phyloP scores from a whole-genome alignment of 2,113 vertebrate species.

The Ceuthmochares aereus region DNA sequence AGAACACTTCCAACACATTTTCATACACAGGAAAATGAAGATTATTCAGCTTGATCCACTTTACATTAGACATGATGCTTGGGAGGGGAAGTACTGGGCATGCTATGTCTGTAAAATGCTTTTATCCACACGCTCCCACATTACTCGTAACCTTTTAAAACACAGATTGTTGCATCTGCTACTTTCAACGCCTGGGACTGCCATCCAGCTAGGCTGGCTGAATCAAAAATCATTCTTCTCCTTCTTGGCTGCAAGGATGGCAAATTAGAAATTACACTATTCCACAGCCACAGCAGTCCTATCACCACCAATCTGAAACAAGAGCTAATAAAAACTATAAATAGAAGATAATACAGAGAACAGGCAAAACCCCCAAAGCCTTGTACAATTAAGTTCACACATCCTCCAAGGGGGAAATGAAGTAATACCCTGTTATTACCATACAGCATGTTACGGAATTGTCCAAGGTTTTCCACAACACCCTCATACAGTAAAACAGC shows the following conservation, averaged over 20 bases:
- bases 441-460: accelerated
- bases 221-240: not conserved
- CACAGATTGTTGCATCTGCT: not conserved
- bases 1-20: not conserved
- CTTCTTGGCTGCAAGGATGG: not conserved
- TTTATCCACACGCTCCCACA: not conserved
- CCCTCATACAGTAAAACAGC: not conserved
- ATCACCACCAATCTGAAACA: not conserved
- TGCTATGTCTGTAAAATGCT: not conserved
- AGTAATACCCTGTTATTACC: not conserved
- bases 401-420: conserved; percentile 15
- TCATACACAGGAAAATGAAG: not conserved
- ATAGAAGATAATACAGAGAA: not conserved
- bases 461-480: not conserved
- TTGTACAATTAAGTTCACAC: not conserved
- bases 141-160: not conserved
- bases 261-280: not conserved
- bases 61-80: not conserved
- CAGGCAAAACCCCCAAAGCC: not conserved
- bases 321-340: not conserved
- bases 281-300: not conserved
- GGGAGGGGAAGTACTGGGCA: not conserved
- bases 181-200: not conserved
- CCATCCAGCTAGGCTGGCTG: not conserved
- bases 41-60: not conserved